Base-by-base conservation (phyloP, 92 coral and sea anemone genomes). In the Siderastrea radians region DNA sequence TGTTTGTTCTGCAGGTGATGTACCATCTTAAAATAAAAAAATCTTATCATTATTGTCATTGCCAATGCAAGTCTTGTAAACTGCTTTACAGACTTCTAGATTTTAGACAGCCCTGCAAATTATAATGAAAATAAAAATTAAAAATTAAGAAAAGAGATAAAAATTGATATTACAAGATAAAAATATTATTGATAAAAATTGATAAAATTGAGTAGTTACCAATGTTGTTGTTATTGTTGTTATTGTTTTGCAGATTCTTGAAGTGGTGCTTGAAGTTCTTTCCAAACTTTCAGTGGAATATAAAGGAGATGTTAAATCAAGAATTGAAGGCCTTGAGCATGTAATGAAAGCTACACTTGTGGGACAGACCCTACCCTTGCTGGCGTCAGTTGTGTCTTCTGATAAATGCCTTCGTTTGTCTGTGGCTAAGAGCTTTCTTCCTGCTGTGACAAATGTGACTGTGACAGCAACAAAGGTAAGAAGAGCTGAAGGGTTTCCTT, bases 391-490 rank as follows among this genome's bases (percentile, higher is more conserved):
- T 16, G 73, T 95, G 86, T 93, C 95, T 16, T 87, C 92, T 91
- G 91, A 96, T 10, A 92, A 92, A 82, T 89, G 90, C 63, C 90
- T 96, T 68, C 83, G 83, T 47, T 87, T 93, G 51, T 82, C 99
- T 46, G 49, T 91, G 54, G 95, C 96, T 68, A 97, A 87, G 87
- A 70, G 72, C 54, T 87, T 93, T 61, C 91, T 94, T 7, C 79
- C 98, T 11, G 62, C 80, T 26, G 96, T 92, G 58, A 92, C 93
- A 14, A 89, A 89, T 58, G 69, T 92, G 51, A 95, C 96, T 2
- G 86, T 95, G 17, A 85, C 92, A 13, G 93, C 96, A 51, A 92
- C 99, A 16, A 97, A 69, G 96, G 99, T 97, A 71, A 38, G 94
- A 74, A 19, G 6, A 10, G 26, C 72, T 68, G 1, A 26, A 43